phyloP scores from a whole-genome alignment of 23 tunicate genomes.

The Oikopleura vanhoeffeni region DNA sequence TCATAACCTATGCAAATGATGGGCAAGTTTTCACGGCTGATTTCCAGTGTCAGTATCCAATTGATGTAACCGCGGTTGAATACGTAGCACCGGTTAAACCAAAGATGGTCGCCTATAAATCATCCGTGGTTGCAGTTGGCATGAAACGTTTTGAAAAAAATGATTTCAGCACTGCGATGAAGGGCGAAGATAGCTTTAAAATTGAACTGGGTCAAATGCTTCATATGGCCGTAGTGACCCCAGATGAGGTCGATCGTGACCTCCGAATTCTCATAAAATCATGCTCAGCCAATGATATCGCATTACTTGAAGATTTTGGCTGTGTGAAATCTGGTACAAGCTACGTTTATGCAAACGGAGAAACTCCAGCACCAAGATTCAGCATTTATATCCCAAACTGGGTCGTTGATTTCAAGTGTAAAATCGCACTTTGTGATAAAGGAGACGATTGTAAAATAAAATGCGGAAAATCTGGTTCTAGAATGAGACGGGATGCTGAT shows the following conservation, averaged over 20 bases:
- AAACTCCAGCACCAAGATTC: background rate
- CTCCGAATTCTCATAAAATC: background rate
- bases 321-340: background rate
- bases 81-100: background rate
- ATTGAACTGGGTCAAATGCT: background rate
- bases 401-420: background rate
- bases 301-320: background rate
- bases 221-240: background rate
- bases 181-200: background rate
- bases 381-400: background rate
- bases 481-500: background rate
- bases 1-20: background rate
- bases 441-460: background rate
- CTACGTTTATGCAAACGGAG: background rate
- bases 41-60: background rate
- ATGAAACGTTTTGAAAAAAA: background rate
- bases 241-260: background rate
- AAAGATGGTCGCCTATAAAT: background rate
- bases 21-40: background rate
- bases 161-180: background rate
- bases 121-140: background rate
- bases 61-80: background rate
- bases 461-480: background rate
- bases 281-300: background rate
- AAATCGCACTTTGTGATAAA: background rate